Evolutionary conservation across 2,113 vertebrate species (phyloP).

Genomic region (Holacanthus passer): DNA sequence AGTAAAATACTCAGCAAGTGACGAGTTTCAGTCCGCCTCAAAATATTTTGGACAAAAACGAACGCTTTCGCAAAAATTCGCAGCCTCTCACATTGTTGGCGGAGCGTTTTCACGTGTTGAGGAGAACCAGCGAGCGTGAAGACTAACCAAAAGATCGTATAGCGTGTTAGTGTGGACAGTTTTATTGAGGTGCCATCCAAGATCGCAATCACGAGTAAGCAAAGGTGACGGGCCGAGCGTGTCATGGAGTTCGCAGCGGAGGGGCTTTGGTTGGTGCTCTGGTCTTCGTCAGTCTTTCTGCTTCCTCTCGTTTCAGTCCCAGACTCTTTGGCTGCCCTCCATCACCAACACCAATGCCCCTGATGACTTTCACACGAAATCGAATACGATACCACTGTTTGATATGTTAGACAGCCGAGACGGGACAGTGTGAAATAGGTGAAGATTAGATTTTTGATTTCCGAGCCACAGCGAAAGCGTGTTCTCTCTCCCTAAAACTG

Average conservation of each 20-base stretch:
- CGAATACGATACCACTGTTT: constrained; percentile 17
- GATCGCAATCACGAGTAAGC: constrained; percentile 38
- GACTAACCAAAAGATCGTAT: constrained; percentile 19
- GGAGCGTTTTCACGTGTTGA: background rate
- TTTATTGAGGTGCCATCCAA: constrained; percentile 55
- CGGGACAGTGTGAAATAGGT: background rate
- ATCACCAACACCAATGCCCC: constrained; percentile 24
- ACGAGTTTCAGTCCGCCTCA: background rate
- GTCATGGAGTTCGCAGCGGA: constrained; percentile 11
- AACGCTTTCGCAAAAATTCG: background rate
- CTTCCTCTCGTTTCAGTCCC: constrained; percentile 28
- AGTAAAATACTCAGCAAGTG: background rate
- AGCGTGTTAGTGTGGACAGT: constrained; percentile 1
- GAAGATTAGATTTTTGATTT: background rate
- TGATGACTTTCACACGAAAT: constrained; percentile 60
- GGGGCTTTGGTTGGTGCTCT: constrained; percentile 19
- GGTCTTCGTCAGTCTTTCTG: constrained; percentile 32
- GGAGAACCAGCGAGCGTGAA: constrained; percentile 16
- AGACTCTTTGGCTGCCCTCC: constrained; percentile 31
- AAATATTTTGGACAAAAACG: constrained; percentile 25
- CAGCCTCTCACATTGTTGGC: constrained; percentile 24
- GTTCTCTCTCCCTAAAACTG: background rate
- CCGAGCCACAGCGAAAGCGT: background rate
- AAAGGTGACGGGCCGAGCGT: constrained; percentile 31
- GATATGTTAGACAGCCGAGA: constrained; percentile 9